A percentile compares a stretch with the other conserved stretches of the same genome.
These are phyloP conservation scores for Gonatopus flavifemur DNA, from an alignment of 1,140 invertebrate species.

Conservation along the genomic window DNA sequence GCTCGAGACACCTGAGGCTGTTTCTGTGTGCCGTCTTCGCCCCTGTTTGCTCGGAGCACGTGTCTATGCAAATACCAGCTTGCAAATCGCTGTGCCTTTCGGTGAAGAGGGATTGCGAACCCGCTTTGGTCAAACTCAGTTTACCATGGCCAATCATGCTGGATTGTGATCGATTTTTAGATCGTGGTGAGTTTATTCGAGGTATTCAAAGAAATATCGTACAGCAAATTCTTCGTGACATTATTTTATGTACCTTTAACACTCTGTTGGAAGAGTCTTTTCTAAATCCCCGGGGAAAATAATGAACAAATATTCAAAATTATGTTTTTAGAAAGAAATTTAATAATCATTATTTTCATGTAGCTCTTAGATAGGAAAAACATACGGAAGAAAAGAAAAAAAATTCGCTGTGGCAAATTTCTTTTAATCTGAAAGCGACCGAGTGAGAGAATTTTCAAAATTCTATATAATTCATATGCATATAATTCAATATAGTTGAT, in stretches of 20 bases:
- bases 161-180: constrained; percentile 66
- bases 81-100: constrained; percentile 84
- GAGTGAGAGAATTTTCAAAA: too few species aligned
- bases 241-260: background rate
- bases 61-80: constrained; percentile 81
- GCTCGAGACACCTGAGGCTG: constrained; percentile 81
- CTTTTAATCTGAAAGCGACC: too few species aligned
- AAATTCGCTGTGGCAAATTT: too few species aligned
- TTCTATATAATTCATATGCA: too few species aligned
- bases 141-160: constrained; percentile 74
- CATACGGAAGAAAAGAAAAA: too few species aligned
- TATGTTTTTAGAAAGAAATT: too few species aligned
- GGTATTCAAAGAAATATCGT: background rate
- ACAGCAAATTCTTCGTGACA: background rate
- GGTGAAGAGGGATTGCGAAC: constrained; percentile 76
- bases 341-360: too few species aligned
- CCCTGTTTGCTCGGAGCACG: constrained; percentile 89
- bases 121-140: constrained; percentile 71
- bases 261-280: too few species aligned
- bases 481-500: too few species aligned
- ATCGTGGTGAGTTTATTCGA: constrained; percentile 32
- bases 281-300: too few species aligned
- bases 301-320: too few species aligned
- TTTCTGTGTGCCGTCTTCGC: constrained; percentile 91
- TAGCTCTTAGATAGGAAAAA: too few species aligned